Evolutionary conservation across 2,113 vertebrate species (phyloP).

Genomic region (Psilopsiagon aymara): DNA sequence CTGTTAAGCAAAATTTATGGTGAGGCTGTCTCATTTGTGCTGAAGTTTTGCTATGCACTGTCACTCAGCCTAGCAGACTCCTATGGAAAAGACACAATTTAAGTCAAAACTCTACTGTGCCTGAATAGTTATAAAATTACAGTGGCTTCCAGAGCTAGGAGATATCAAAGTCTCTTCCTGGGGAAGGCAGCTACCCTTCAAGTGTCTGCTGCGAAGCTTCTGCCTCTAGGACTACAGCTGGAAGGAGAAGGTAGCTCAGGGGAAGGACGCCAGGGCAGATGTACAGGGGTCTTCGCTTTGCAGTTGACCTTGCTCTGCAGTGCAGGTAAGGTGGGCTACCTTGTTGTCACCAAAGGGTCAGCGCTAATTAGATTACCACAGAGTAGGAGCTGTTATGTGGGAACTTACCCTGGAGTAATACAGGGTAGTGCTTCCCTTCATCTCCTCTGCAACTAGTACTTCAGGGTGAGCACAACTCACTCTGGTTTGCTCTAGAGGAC

Average conservation of each 20-base stretch:
- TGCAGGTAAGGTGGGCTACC: neutral
- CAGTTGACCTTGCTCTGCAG: neutral
- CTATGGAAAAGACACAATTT: neutral
- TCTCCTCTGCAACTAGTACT: neutral
- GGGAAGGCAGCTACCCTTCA: neutral
- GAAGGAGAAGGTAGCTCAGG: neutral
- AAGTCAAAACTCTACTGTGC: neutral
- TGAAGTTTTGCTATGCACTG: neutral
- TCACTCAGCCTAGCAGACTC: neutral
- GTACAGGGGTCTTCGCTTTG: neutral
- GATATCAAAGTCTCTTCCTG: neutral
- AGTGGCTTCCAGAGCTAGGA: neutral
- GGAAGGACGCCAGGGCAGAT: neutral
- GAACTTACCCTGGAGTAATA: neutral
- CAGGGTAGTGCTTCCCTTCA: neutral
- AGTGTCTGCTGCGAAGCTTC: neutral
- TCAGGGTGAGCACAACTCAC: neutral
- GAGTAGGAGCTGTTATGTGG: fast-evolving
- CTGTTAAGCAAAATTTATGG: conserved; percentile 4
- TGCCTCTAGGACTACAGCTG: neutral
- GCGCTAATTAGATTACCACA: neutral
- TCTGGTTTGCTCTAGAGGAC: neutral
- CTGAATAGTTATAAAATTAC: neutral
- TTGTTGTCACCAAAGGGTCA: neutral
- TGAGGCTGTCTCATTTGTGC: neutral